phyloP scores from a whole-genome alignment of 2,888 invertebrate genomes.

The Amiota mariae region DNA sequence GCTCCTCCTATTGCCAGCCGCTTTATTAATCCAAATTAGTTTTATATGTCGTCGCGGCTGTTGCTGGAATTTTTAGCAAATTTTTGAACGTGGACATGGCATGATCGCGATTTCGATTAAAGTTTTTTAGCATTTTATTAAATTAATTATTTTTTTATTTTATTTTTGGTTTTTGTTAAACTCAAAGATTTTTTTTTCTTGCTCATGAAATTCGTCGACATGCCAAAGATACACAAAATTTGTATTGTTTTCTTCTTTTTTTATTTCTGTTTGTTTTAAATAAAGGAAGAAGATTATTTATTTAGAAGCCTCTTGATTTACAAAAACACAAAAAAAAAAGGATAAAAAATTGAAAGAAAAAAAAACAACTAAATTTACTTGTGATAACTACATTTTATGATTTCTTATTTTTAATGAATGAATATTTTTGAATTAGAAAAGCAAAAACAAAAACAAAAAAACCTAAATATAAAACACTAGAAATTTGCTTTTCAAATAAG shows the following conservation, averaged over 20 bases:
- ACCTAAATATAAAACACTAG: conserved; percentile 22
- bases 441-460: conserved; percentile 22
- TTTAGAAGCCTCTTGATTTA: neutral
- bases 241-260: neutral
- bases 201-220: conserved; percentile 10
- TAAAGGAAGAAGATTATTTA: neutral
- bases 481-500: conserved; percentile 10
- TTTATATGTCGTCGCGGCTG: neutral
- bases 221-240: conserved; percentile 9
- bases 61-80: no score
- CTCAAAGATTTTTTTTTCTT: conserved; percentile 29
- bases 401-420: conserved; percentile 33
- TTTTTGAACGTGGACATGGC: no score
- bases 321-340: conserved; percentile 15
- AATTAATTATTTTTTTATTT: conserved; percentile 5
- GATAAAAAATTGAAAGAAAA: conserved; percentile 9
- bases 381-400: conserved; percentile 29
- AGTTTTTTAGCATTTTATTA: neutral
- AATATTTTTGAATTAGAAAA: conserved; percentile 27
- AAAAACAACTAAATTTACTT: conserved; percentile 23
- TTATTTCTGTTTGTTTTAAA: conserved; percentile 1
- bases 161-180: neutral
- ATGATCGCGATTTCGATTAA: no score
- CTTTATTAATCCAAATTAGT: neutral
- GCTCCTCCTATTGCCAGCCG: no score